Percentiles rank a stretch among this genome's conserved stretches.
Evolutionary conservation across 1,140 invertebrate genomes (phyloP).

Genomic region (Vanessa atalanta): DNA sequence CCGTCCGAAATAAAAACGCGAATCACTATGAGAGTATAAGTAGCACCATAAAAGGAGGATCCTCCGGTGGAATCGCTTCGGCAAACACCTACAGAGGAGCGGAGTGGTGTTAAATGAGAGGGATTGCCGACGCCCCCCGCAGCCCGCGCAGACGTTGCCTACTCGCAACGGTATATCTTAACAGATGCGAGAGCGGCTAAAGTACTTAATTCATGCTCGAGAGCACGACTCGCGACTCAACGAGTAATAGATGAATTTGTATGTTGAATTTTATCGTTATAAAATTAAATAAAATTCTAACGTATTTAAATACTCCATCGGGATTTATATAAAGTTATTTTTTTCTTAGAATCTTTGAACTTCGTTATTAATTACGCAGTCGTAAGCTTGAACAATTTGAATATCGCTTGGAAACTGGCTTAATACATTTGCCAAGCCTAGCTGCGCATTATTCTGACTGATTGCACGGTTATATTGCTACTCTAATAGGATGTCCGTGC

Average conservation of each 20-base stretch:
- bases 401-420: slow-evolving; percentile 33
- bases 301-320: not conserved
- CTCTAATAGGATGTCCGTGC: slow-evolving; percentile 20
- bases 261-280: slow-evolving; percentile 12
- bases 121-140: slow-evolving; percentile 64
- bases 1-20: slow-evolving; percentile 79
- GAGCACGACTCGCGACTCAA: slow-evolving; percentile 51
- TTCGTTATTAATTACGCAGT: slow-evolving; percentile 6
- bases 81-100: slow-evolving; percentile 78
- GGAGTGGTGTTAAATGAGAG: slow-evolving; percentile 80
- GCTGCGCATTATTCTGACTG: slow-evolving; percentile 57
- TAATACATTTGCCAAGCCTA: slow-evolving; percentile 50
- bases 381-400: slow-evolving; percentile 35
- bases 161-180: slow-evolving; percentile 63
- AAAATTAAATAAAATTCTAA: not conserved
- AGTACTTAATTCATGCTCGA: slow-evolving; percentile 65
- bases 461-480: slow-evolving; percentile 54
- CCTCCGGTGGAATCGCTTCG: slow-evolving; percentile 75
- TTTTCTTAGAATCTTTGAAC: slow-evolving; percentile 13
- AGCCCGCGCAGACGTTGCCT: slow-evolving; percentile 46
- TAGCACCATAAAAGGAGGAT: slow-evolving; percentile 78
- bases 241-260: slow-evolving; percentile 49
- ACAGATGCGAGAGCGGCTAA: slow-evolving; percentile 62
- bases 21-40: slow-evolving; percentile 79
- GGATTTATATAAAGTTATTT: not conserved